phyloP scores from a whole-genome alignment of 2,888 invertebrate species.

The Hemicrepidius hirtus region DNA sequence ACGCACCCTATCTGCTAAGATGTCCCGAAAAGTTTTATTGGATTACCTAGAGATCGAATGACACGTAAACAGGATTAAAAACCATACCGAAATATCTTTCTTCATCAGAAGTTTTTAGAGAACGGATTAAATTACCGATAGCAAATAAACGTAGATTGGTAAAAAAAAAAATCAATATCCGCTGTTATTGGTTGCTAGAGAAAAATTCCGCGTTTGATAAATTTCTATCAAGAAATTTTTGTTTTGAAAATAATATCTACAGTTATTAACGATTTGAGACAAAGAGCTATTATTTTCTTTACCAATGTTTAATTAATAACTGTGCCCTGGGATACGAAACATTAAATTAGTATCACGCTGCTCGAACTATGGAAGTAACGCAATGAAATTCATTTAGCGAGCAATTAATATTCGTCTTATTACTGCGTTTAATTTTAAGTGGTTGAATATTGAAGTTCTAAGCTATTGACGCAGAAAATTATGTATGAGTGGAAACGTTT shows the following conservation, averaged over 20 bases:
- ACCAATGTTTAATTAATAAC: conserved; percentile 9
- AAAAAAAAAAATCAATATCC: background rate
- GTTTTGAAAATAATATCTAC: no score
- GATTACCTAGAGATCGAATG: conserved; percentile 13
- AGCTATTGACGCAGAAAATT: background rate
- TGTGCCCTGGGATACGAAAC: background rate
- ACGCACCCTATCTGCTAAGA: background rate
- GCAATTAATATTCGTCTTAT: conserved; percentile 14
- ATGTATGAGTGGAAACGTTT: no score
- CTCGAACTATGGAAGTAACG: background rate
- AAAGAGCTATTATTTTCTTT: conserved; percentile 2
- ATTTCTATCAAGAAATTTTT: no score
- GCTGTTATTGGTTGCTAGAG: no score
- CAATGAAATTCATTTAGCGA: conserved; percentile 4
- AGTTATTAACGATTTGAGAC: background rate
- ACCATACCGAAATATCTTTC: conserved; percentile 1
- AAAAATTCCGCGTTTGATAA: no score
- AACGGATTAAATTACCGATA: conserved; percentile 6
- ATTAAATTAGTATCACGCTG: conserved; percentile 6
- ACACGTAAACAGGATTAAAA: conserved; percentile 12
- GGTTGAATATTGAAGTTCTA: background rate
- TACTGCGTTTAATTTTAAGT: conserved; percentile 14
- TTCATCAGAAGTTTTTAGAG: background rate
- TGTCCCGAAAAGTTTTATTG: conserved; percentile 10
- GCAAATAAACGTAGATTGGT: background rate